These are phyloP conservation scores for Volucella bombylans DNA, from an alignment of 2,888 invertebrate species.

Conservation along the genomic window DNA sequence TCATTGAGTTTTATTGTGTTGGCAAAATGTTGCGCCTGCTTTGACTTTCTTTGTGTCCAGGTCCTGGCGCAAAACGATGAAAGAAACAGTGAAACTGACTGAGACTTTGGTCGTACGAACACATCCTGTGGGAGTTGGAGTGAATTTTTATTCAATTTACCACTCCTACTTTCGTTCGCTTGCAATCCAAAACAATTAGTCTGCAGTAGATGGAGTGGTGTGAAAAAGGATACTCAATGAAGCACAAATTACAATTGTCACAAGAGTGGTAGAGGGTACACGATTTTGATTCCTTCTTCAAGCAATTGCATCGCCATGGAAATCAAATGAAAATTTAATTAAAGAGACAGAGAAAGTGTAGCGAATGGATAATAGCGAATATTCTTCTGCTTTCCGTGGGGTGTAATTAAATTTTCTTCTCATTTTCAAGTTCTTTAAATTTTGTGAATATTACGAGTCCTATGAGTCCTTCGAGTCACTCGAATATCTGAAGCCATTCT, in stretches of 20 bases:
- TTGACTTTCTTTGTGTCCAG: conserved; percentile 29
- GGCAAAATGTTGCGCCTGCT: conserved; percentile 57
- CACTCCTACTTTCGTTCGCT: background rate
- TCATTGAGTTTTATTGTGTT: conserved; percentile 64
- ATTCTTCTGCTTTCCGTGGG: conserved; percentile 9
- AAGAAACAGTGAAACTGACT: background rate
- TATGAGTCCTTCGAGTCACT: too few relatives aligned
- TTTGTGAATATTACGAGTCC: too few relatives aligned
- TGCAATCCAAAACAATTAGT: conserved; percentile 23
- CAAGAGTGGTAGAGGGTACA: conserved; percentile 21
- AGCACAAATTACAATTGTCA: conserved; percentile 50
- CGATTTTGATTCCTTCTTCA: conserved; percentile 37
- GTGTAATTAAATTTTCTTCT: conserved; percentile 63
- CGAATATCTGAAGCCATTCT: too few relatives aligned
- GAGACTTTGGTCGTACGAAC: background rate
- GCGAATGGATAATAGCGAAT: conserved; percentile 27
- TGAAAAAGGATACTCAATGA: conserved; percentile 60
- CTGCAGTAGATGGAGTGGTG: conserved; percentile 4
- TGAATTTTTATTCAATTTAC: conserved; percentile 42
- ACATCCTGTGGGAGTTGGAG: conserved; percentile 42
- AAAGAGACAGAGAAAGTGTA: conserved; percentile 55
- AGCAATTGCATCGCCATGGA: conserved; percentile 47
- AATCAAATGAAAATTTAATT: conserved; percentile 61
- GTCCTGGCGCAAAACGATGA: background rate
- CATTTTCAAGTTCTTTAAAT: conserved; percentile 43